Conservation (phyloP, 1,140 invertebrate species). For the Brachionus koreanus region DNA sequence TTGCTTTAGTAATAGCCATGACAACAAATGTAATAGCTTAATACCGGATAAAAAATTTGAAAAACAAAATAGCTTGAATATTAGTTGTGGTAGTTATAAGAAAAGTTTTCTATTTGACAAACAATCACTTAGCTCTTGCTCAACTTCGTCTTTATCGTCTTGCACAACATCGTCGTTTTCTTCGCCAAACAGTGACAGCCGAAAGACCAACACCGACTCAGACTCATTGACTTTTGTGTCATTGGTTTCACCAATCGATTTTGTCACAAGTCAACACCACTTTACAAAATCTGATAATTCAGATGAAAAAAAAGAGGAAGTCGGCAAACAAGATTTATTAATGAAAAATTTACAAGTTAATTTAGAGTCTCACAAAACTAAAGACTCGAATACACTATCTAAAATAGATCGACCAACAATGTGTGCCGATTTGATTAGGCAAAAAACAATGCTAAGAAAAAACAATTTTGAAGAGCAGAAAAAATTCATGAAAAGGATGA, state of each 20-base stretch:
- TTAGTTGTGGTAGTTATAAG: conserved; percentile 5
- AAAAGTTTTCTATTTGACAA: conserved; percentile 33
- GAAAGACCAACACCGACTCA: neutral
- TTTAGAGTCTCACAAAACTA: neutral
- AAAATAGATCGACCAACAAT: neutral
- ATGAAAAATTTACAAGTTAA: neutral
- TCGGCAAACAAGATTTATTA: neutral
- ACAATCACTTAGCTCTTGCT: conserved; percentile 3
- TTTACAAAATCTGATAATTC: neutral
- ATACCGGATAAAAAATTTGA: neutral
- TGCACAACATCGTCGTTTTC: neutral
- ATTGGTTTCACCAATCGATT: neutral
- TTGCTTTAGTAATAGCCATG: neutral
- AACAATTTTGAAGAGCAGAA: conserved; percentile 31
- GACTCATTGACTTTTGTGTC: conserved; percentile 10
- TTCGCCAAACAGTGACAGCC: neutral
- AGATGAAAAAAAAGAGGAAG: conserved; percentile 32
- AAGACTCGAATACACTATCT: neutral
- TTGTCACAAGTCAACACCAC: neutral
- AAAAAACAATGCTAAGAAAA: conserved; percentile 13
- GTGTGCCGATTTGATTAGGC: neutral
- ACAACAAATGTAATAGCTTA: conserved; percentile 32
- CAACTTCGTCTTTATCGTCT: neutral
- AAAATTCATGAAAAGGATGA: conserved; percentile 11
- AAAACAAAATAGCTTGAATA: conserved; percentile 19